Evolutionary conservation across 1,140 invertebrate genomes (phyloP), one percentile per base, ranked within the genome.

Genomic region (Helicoverpa zea): DNA sequence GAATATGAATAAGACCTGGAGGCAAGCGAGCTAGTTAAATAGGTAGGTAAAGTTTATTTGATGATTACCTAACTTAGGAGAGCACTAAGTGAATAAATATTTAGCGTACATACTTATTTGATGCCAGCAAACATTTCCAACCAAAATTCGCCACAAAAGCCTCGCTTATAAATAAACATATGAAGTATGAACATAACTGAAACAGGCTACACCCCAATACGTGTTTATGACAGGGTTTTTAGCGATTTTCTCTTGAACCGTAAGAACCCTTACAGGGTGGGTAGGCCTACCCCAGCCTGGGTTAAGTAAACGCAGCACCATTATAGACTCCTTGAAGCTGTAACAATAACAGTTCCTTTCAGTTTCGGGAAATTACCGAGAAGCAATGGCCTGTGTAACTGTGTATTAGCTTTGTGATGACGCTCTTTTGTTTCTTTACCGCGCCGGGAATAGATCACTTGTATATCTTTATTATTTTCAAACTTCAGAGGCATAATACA

Each of bases 141-240:
- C 35, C 9, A 47, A 66, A 66, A 43, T 43, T 47, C n/a, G 51
- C 18, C 18, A 70, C 51, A 23, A 56, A 51, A 70, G 9, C 13
- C 7, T 43, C 35, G 5, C 35, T 64, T 30, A 61, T 4, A 1
- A 23, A 18, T 29, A 14, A n/a, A 58, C 30, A 73, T 7, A 54
- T 23, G 12, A 29, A 73, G 3, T 35, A 56, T 18, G 16, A 5
- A 16, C 18, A 51, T 47, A 63, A 49, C 43, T 61, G 16, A 52
- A 61, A 49, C 54, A 75, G 5, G n/a, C 43, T 63, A 76, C 43
- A 13, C 23, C 13, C 35, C 29, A 4, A 30, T 74, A 47, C 74
- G 59, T 78, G 76, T 49, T 43, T 29, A 78, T 78, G 76, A 78
- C 76, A 78, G 51, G 63, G 52, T 68, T 78, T 75, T 78, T 78